Base-by-base conservation (phyloP, 1,140 invertebrate genomes). In the Temnothorax curvispinosus region DNA sequence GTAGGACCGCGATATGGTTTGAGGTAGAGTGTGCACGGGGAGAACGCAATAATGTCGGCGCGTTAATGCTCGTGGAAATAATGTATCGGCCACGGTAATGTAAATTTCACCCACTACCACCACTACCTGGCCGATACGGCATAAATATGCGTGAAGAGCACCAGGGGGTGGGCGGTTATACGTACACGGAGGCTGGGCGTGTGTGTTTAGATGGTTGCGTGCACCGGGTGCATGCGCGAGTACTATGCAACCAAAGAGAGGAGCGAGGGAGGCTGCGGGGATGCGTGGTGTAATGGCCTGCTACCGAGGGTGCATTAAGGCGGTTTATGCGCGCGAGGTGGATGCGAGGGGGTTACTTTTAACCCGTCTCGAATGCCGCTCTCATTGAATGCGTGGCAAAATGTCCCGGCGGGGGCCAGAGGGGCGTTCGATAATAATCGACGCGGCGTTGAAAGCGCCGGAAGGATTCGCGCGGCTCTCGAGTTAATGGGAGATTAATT, bases 251-350 rank as follows among this genome's bases (percentile, higher is more conserved):
- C 65, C 50, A 21, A 38, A 47, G n/a, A 67, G 32, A 41, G 56
- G 56, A 38, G 35, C 6, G 50, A 13, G 52, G 44, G 35, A 60
- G 27, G 21, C 5, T 18, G 69, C 9, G n/a, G 50, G 58, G 85
- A 56, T 81, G 88, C 88, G 86, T 88, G 88, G 85, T 91, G 88
- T 91, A 91, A 91, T 91, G 87, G 88, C 85, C 86, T 87, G 91
- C 91, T 91, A 82, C 88, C 86, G 90, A 91, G 90, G 89, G 91
- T 90, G 89, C 91, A 92, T 93, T 92, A 90, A 92, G 87, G 91
- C 88, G 88, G 91, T 93, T 93, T 93, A 92, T 90, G 92, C 88
- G 89, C 89, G 89, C 86, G 75, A 89, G 88, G 88, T 92, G 90
- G 88, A 54, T 92, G 90, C 76, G 86, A 27, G 27, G n/a, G 13